These are phyloP conservation scores for Nannospalax galili DNA, from an alignment of 2,113 vertebrate species.

Conservation along the genomic window DNA sequence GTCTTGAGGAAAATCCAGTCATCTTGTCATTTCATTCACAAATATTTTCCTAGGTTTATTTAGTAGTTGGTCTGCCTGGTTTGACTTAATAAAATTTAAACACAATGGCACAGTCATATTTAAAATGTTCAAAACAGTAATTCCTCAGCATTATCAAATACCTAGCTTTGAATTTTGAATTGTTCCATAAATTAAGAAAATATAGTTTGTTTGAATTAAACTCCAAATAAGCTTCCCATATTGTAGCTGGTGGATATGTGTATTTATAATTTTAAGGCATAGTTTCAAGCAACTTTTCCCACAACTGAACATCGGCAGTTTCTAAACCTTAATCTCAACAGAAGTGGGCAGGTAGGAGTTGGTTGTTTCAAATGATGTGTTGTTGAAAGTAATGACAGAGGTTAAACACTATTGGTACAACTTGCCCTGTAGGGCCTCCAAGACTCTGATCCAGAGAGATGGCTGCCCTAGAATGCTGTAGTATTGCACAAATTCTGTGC, in stretches of 20 bases:
- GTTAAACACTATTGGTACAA: background rate
- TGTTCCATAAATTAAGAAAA: background rate
- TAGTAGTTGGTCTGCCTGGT: background rate
- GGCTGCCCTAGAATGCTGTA: background rate
- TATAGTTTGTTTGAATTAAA: slow-evolving; percentile 1
- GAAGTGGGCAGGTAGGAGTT: background rate
- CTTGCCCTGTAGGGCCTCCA: background rate
- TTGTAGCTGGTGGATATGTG: background rate
- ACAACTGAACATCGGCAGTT: background rate
- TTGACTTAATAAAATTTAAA: background rate
- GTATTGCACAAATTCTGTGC: background rate
- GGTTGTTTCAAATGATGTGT: background rate
- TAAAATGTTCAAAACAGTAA: background rate
- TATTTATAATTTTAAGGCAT: background rate
- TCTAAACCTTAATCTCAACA: slow-evolving; percentile 16
- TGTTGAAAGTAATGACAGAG: slow-evolving; percentile 24
- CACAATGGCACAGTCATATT: background rate
- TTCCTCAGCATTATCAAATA: background rate
- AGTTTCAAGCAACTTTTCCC: background rate
- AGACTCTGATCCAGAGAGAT: background rate
- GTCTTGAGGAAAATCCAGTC: background rate
- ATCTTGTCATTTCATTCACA: background rate
- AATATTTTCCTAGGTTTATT: background rate
- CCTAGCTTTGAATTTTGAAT: background rate
- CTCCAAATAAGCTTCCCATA: background rate